Base-by-base conservation (phyloP, 2,888 invertebrate species). In the Koerneria pararmatus region DNA sequence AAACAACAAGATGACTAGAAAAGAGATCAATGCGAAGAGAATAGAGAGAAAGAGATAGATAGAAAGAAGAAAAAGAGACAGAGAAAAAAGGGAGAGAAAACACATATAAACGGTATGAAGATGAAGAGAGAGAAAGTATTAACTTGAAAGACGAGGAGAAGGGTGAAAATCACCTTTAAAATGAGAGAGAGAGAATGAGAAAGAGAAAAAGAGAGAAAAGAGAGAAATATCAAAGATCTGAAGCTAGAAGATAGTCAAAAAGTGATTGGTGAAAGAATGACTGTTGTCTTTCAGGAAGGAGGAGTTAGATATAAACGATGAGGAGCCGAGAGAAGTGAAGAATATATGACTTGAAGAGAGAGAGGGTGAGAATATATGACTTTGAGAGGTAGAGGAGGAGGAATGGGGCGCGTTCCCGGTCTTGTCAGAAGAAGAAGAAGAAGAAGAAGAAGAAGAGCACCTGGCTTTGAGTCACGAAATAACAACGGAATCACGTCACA, bases 201-300 rank as follows among this genome's bases (percentile, higher is more conserved):
- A 53, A 24, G 53, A n/a, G 53, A 53, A n/a, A 22, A 53, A 24
- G 53, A 53, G 53, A 53, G 53, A n/a, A 24, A 53, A 53, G 53
- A n/a, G 53, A 24, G 53, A 53, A 8, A 53, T 8, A 24, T 8
- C 8, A 24, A 22, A 53, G 53, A 6, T 19, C 22, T 22, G 53
- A 53, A n/a, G 53, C 8, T n/a, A 53, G 53, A 53, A 15, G 53
- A n/a, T 11, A 24, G 53, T 22, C 22, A n/a, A 53, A 8, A n/a
- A 22, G 8, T 22, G 53, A n/a, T n/a, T n/a, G 11, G 22, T 11
- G 6, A 15, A 22, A n/a, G 22, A 24, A 24, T 22, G 53, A 53
- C 15, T 8, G 22, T n/a, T 11, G 8, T 8, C 15, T 19, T 8
- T 8, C 15, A 24, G 53, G 53, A n/a, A 22, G 22, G 53, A 53